Conservation (phyloP, 2,888 invertebrate genomes). For the Agrochola macilenta region DNA sequence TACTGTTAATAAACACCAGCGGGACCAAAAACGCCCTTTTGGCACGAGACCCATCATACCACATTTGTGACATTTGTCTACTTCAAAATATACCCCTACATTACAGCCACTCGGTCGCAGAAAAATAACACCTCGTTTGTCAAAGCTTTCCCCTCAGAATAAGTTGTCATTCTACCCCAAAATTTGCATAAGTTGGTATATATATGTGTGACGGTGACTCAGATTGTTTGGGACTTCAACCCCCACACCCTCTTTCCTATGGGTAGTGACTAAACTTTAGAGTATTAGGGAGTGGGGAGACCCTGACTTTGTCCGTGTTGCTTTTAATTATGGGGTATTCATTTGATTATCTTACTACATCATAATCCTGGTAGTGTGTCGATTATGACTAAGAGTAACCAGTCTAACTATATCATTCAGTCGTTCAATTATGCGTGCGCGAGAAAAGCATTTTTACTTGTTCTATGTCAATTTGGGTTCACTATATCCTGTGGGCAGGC, state of each 20-base stretch:
- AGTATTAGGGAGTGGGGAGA: conserved; percentile 10
- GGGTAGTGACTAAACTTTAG: conserved; percentile 30
- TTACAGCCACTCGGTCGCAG: conserved; percentile 24
- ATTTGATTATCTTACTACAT: conserved; percentile 29
- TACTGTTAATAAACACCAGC: neutral
- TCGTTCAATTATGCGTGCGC: neutral
- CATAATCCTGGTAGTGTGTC: conserved; percentile 8
- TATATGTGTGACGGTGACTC: conserved; percentile 55
- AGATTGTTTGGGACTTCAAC: conserved; percentile 41
- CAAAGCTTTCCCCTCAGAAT: conserved; percentile 36
- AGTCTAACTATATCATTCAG: neutral
- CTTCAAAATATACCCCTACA: conserved; percentile 25
- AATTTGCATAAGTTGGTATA: conserved; percentile 59
- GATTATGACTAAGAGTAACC: neutral
- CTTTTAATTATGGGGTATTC: conserved; percentile 42
- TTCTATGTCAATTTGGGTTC: neutral
- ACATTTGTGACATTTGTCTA: conserved; percentile 38
- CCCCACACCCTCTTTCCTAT: conserved; percentile 17
- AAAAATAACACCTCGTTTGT: conserved; percentile 54
- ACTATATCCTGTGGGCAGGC: neutral
- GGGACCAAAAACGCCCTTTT: neutral
- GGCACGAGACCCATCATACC: neutral
- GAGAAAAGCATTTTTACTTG: neutral
- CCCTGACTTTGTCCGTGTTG: neutral
- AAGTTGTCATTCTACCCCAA: conserved; percentile 50